phyloP scores from a whole-genome alignment of 2,888 invertebrate species.

The Xylophagus ater region DNA sequence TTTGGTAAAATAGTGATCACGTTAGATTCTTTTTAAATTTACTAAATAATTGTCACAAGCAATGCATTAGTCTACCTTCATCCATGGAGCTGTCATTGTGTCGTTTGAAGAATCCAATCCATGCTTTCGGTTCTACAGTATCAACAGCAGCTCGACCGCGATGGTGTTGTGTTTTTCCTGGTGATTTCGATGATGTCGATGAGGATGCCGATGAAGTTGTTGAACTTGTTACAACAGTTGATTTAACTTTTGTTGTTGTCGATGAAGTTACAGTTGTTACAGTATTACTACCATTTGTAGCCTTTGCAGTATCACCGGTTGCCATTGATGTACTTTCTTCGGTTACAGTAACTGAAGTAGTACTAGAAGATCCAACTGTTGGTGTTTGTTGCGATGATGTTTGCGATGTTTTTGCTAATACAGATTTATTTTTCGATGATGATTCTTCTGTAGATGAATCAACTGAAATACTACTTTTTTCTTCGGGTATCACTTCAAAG shows the following conservation, averaged over 20 bases:
- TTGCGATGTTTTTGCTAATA: background rate
- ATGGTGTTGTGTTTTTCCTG: no score
- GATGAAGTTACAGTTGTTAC: no score
- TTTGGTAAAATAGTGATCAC: no score
- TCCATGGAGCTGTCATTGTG: conserved; percentile 17
- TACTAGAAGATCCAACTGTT: no score
- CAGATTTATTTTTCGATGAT: background rate
- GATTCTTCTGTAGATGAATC: conserved; percentile 40
- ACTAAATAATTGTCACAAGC: conserved; percentile 9
- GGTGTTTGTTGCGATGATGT: background rate
- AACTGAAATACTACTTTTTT: conserved; percentile 42
- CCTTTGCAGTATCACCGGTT: background rate
- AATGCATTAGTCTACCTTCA: conserved; percentile 17
- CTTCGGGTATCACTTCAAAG: conserved; percentile 49
- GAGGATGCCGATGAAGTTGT: conserved; percentile 1
- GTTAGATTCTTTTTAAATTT: no score
- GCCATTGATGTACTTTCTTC: conserved; percentile 1
- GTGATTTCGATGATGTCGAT: no score
- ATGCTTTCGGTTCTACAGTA: conserved; percentile 16
- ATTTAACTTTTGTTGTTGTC: conserved; percentile 4
- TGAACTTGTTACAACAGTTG: no score
- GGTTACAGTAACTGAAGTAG: no score
- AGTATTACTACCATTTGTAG: background rate
- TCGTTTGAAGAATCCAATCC: conserved; percentile 19
- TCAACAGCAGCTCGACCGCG: conserved; percentile 15